Conservation (phyloP, 2,797 vertebrate species). For the Microctenopoma steveboyesi region DNA sequence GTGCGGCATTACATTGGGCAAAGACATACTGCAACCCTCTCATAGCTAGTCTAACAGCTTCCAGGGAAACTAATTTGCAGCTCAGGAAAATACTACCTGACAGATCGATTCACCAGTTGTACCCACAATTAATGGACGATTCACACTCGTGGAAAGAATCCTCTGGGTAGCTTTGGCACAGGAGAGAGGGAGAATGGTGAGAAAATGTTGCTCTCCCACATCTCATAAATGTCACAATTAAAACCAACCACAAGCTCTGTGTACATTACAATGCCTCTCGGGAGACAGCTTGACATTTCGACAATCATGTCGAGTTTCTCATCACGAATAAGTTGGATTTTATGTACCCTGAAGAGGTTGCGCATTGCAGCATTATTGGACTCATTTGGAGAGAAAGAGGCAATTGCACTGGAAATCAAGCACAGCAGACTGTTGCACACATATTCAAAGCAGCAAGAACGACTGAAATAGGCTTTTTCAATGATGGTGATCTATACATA, state of each 20-base stretch:
- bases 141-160: slow-evolving; percentile 56
- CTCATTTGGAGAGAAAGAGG: slow-evolving; percentile 62
- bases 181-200: slow-evolving; percentile 39
- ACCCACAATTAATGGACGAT: slow-evolving; percentile 73
- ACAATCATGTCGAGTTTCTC: slow-evolving; percentile 74
- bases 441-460: slow-evolving; percentile 70
- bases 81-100: slow-evolving; percentile 74
- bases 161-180: slow-evolving; percentile 44
- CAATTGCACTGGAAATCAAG: slow-evolving; percentile 63
- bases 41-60: slow-evolving; percentile 59
- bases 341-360: slow-evolving; percentile 65
- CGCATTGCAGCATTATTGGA: slow-evolving; percentile 69
- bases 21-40: slow-evolving; percentile 45
- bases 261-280: slow-evolving; percentile 70
- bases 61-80: slow-evolving; percentile 76
- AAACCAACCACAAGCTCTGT: slow-evolving; percentile 70
- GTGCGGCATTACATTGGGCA: slow-evolving; percentile 52
- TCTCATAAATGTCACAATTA: slow-evolving; percentile 83
- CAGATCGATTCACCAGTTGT: slow-evolving; percentile 77
- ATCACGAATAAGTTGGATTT: slow-evolving; percentile 65
- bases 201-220: slow-evolving; percentile 67
- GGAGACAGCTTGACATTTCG: slow-evolving; percentile 80
- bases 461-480: slow-evolving; percentile 63
- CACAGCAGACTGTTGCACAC: slow-evolving; percentile 54
- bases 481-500: slow-evolving; percentile 76